These are phyloP conservation scores for Dicrurus megarhynchus DNA, from an alignment of 2,113 vertebrate genomes.

Conservation along the genomic window DNA sequence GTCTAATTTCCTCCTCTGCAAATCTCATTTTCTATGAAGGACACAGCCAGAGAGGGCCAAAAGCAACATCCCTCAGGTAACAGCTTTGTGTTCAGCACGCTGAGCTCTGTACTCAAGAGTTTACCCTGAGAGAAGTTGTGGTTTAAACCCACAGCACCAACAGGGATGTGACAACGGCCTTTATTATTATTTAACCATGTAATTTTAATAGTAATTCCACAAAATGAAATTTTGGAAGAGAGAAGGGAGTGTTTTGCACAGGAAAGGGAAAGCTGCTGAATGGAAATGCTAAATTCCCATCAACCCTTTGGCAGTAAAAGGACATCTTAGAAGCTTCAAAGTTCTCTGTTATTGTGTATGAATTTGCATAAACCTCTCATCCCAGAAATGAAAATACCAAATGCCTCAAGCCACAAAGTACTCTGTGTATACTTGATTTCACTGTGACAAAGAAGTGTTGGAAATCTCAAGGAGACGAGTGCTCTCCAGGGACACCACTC, in stretches of 20 bases:
- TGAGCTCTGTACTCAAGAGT: background rate
- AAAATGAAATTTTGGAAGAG: background rate
- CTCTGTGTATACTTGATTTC: background rate
- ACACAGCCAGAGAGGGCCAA: background rate
- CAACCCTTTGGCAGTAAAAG: background rate
- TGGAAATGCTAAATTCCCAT: background rate
- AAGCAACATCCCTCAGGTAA: background rate
- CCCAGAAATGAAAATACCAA: constrained; percentile 26
- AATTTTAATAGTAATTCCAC: background rate
- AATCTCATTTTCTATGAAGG: background rate
- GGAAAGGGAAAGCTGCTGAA: background rate
- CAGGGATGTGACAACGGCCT: background rate
- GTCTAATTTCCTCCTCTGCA: background rate
- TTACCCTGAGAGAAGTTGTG: background rate
- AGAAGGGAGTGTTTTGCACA: background rate
- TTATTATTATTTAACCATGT: background rate
- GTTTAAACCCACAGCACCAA: background rate
- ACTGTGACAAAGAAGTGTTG: background rate
- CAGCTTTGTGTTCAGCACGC: background rate
- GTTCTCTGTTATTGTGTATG: background rate
- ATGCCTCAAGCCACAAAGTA: background rate
- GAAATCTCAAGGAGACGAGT: background rate
- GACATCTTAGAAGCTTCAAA: constrained; percentile 5
- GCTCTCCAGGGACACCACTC: background rate
- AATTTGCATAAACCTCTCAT: constrained; percentile 37